Base-by-base conservation (phyloP, 2,888 invertebrate genomes). In the Petrolisthes cinctipes region DNA sequence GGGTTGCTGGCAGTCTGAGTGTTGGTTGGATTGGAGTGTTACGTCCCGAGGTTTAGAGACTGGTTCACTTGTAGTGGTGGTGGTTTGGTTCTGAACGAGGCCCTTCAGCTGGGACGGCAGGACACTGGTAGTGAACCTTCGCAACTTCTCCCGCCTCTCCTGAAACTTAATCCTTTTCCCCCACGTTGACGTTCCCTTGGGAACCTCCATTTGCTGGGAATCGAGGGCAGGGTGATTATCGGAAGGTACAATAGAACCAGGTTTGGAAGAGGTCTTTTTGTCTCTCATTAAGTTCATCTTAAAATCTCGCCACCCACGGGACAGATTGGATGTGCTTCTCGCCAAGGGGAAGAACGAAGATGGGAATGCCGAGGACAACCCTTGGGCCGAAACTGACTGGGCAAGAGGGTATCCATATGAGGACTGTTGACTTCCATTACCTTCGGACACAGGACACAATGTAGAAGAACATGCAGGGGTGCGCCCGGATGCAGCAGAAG, bases 101-200 rank as follows among this genome's bases (percentile, higher is more conserved):
- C 81, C 85, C 57, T 57, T 68, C n/a, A 85, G 73, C 5, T 85
- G 88, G 4, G 85, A 73, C 3, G 88, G 85, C 71, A 88, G 78
- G 9, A 85, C 82, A 75, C 88, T 88, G 11, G 88, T 85, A 17
- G 88, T 88, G 17, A 88, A 85, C 61, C 85, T 37, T 76, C 85
- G 75, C 7, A 85, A 76, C 5, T 68, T 76, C 53, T 82, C 78
- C 9, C 82, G 78, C 5, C 82, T 73, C 11, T 82, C 82, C 66
- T 85, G 81, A 4, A 66, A 53, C 57, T 75, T 85, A 9, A 7
- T 80, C 54, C 7, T n/a, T 9, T 71, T 71, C 57, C 17, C 20
- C 14, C 37, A 17, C 11, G 6, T 61, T 14, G 68, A 78, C 11
- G 85, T 37, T 53, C 37, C 20, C 20, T 85, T 85, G 78, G 66